Conservation (phyloP, 2,113 vertebrate species). For the Hucho hucho region DNA sequence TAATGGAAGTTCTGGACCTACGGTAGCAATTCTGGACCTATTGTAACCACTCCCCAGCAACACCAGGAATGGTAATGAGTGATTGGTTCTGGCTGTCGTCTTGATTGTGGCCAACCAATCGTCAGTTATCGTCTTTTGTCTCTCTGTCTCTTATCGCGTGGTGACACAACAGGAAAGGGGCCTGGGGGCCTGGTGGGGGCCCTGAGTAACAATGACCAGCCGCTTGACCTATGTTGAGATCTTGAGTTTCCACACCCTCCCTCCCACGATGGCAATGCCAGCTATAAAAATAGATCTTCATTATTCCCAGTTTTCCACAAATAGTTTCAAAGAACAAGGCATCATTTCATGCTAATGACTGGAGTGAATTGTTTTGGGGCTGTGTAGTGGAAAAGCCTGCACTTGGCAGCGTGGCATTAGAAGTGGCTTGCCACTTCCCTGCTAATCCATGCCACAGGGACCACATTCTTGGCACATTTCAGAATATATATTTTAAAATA, state of each 20-base stretch:
- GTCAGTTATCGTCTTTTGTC: constrained; percentile 92
- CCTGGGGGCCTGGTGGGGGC: constrained; percentile 64
- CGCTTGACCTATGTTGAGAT: constrained; percentile 81
- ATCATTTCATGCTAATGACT: constrained; percentile 74
- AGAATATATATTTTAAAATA: constrained; percentile 65
- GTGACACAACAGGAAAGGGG: constrained; percentile 87
- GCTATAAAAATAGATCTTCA: constrained; percentile 74
- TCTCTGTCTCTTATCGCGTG: constrained; percentile 85
- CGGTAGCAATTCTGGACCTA: no score
- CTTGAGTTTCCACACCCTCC: constrained; percentile 85
- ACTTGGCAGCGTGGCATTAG: constrained; percentile 62
- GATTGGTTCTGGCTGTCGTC: no score
- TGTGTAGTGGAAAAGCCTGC: constrained; percentile 68
- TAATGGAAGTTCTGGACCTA: no score
- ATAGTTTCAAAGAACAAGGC: constrained; percentile 73
- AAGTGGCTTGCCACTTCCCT: constrained; percentile 67
- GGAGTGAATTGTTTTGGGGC: constrained; percentile 70
- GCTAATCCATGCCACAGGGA: constrained; percentile 64
- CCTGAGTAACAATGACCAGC: constrained; percentile 85
- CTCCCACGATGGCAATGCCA: constrained; percentile 63
- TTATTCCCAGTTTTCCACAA: constrained; percentile 74
- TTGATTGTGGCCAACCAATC: constrained; percentile 24
- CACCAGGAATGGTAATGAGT: constrained; percentile 1
- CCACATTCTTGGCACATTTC: constrained; percentile 73
- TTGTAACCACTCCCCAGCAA: background rate